phyloP scores from a whole-genome alignment of 2,797 vertebrate species.

The Simalia tracyae region DNA sequence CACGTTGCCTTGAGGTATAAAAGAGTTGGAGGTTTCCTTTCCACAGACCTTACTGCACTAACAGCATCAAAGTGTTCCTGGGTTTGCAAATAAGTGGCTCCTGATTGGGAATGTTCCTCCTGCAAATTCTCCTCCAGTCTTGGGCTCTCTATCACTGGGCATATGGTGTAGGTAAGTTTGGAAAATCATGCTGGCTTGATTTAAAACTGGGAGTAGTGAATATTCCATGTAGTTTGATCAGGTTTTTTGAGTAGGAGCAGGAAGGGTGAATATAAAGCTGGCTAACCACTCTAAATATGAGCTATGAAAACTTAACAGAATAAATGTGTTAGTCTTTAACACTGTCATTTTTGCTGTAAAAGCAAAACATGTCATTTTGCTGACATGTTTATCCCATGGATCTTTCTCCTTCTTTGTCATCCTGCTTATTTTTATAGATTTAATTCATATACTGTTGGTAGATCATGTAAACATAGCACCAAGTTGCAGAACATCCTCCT shows the following conservation, averaged over 20 bases:
- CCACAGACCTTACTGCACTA: neutral
- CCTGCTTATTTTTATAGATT: neutral
- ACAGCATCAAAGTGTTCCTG: neutral
- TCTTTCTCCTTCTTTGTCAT: neutral
- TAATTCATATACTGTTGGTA: neutral
- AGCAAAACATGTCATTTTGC: neutral
- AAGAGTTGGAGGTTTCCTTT: neutral
- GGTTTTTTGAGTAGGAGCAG: neutral
- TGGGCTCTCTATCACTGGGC: neutral
- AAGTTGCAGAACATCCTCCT: neutral
- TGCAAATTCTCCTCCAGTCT: neutral
- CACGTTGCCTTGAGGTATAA: neutral
- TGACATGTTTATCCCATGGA: neutral
- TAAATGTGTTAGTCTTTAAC: neutral
- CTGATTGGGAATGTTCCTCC: neutral
- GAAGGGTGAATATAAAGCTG: neutral
- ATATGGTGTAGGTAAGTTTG: slow-evolving; percentile 14
- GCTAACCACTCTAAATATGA: neutral
- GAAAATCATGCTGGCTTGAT: neutral
- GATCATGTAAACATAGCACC: no score
- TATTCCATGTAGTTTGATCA: neutral
- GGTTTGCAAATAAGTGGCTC: neutral
- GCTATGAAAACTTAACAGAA: neutral
- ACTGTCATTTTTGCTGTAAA: neutral
- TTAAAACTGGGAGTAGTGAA: neutral